Base-by-base conservation (phyloP, 2,888 invertebrate genomes). In the Gerris lacustris region DNA sequence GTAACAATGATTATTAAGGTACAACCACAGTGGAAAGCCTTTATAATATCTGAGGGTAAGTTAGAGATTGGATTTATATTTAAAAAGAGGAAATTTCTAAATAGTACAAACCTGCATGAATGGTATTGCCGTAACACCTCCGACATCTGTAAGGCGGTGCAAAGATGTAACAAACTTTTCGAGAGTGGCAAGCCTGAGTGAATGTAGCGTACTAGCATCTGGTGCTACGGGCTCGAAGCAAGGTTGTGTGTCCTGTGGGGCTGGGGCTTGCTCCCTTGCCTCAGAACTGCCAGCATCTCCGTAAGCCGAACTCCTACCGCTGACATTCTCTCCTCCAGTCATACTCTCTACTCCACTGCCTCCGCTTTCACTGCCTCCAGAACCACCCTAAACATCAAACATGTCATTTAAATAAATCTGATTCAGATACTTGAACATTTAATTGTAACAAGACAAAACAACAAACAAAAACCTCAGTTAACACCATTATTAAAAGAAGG, bases 291-390 rank as follows among this genome's bases (percentile, higher is more conserved):
- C 67, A 2, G 17, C 67, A 78, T 91, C 91, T 77, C 94, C 95
- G 79, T 95, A 95, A 2, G 92, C 91, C 76, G 94, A 94, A 82
- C 94, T 95, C 63, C 94, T 85, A 6, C 94, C 95, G n/a, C 94
- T 94, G 9, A 91, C 93, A 78, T 86, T 87, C 75, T 86, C 86
- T 77, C 87, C 86, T n/a, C 94, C 93, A 43, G 91, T 91, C 77
- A 94, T 92, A 78, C 94, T 94, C 79, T 95, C 95, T 44, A 92
- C 92, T 45, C 91, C 94, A 78, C 94, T 94, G 72, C 92, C 94
- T 47, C 94, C 94, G 80, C 93, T 94, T 79, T 95, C 95, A 11
- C 91, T 92, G 70, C 91, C 92, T 63, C 75, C 76, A 63, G 76
- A 76, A 63, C 76, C 76, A 66, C 75, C 75, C 74, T 75, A 66